Conservation (phyloP, 92 coral and sea anemone genomes). For the Virgularia gustaviana region DNA sequence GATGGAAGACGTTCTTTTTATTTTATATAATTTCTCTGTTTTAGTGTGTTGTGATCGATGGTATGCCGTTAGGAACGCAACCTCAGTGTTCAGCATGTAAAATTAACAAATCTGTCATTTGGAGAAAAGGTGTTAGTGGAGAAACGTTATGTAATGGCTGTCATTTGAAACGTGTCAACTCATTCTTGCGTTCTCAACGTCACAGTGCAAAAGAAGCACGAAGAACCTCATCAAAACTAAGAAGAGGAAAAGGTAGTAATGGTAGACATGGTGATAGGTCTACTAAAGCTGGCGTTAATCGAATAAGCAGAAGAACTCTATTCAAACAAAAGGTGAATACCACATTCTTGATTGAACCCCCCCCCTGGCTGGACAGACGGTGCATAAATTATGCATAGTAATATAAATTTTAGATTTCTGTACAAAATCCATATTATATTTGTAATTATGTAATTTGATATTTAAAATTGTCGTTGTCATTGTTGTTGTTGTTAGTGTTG, state of each 20-base stretch:
- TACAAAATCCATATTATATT: no score
- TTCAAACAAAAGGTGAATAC: slow-evolving; percentile 76
- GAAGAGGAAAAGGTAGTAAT: slow-evolving; percentile 79
- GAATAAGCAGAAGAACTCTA: slow-evolving; percentile 72
- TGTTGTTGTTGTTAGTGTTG: no score
- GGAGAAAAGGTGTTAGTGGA: slow-evolving; percentile 93
- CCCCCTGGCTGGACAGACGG: no score
- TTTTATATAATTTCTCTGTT: no score
- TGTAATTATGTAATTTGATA: no score
- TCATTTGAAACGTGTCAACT: slow-evolving; percentile 84
- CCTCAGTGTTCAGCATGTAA: slow-evolving; percentile 98
- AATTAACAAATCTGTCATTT: slow-evolving; percentile 84
- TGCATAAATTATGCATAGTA: no score
- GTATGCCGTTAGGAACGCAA: slow-evolving; percentile 73
- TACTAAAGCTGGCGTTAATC: slow-evolving; percentile 56
- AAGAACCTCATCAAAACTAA: slow-evolving; percentile 11
- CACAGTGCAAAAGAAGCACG: slow-evolving; percentile 81
- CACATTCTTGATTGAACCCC: neutral
- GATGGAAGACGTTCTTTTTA: no score
- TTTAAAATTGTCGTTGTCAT: no score
- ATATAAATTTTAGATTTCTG: no score
- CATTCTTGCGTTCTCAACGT: slow-evolving; percentile 83
- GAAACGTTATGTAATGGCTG: slow-evolving; percentile 97
- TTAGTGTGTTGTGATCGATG: no score
- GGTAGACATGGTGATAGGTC: slow-evolving; percentile 85